These are phyloP conservation scores for Agonum fuliginosum DNA, from an alignment of 2,888 invertebrate genomes.

Conservation along the genomic window DNA sequence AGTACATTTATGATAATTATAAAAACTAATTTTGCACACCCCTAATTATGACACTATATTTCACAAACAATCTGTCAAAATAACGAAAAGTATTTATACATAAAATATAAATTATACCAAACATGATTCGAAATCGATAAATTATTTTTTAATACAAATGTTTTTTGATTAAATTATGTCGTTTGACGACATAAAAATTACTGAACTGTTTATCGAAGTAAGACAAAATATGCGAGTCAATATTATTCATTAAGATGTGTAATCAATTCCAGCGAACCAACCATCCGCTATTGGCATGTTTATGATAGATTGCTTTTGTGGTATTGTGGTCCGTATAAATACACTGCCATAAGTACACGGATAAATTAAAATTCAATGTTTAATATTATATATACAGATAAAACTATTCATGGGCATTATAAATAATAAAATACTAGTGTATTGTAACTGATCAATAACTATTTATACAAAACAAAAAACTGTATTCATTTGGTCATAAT, in stretches of 20 bases:
- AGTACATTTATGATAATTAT: not conserved
- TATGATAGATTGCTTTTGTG: conserved; percentile 1
- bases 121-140: too few species aligned
- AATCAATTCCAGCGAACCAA: not conserved
- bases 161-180: not conserved
- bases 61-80: conserved; percentile 14
- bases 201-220: not conserved
- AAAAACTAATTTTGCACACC: conserved; percentile 7
- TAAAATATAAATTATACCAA: too few species aligned
- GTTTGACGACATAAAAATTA: not conserved
- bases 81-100: too few species aligned
- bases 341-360: conserved; percentile 55
- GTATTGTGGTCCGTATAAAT: conserved; percentile 35
- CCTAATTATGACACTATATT: conserved; percentile 42
- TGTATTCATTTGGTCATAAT: conserved; percentile 53
- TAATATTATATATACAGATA: conserved; percentile 52
- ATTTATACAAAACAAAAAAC: conserved; percentile 35
- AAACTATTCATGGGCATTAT: conserved; percentile 33
- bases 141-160: too few species aligned
- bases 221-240: not conserved
- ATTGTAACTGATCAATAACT: not conserved
- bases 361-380: conserved; percentile 38
- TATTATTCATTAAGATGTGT: too few species aligned
- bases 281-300: conserved; percentile 8
- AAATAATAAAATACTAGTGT: conserved; percentile 51